Evolutionary conservation across 2,888 invertebrate species (phyloP).

Genomic region (Cerastis rubricosa): DNA sequence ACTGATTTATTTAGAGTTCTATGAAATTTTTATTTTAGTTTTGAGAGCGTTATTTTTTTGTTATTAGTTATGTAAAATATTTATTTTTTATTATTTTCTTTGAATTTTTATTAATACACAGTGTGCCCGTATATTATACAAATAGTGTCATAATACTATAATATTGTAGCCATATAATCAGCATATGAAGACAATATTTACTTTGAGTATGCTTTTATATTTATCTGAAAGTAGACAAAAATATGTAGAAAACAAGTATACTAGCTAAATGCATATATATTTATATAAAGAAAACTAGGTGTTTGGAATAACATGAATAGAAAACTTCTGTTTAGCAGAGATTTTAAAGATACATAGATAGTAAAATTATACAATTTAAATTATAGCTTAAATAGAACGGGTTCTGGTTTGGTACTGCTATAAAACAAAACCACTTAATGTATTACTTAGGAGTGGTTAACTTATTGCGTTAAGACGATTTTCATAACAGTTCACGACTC

Average conservation of each 20-base stretch:
- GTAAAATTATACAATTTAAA: conserved; percentile 41
- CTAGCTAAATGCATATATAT: conserved; percentile 82
- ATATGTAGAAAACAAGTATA: conserved; percentile 83
- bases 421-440: conserved; percentile 47
- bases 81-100: conserved; percentile 74
- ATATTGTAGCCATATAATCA: conserved; percentile 85
- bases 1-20: conserved; percentile 83
- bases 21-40: conserved; percentile 75
- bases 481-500: conserved; percentile 68
- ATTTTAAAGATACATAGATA: conserved; percentile 59
- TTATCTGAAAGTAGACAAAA: conserved; percentile 84
- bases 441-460: conserved; percentile 54
- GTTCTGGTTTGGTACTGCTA: conserved; percentile 44
- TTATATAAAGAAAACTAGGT: conserved; percentile 67
- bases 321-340: conserved; percentile 62
- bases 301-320: conserved; percentile 56
- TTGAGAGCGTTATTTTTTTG: conserved; percentile 83
- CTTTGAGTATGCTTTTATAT: conserved; percentile 88
- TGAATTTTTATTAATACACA: conserved; percentile 81
- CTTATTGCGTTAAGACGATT: conserved; percentile 51
- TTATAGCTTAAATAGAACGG: conserved; percentile 57
- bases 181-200: conserved; percentile 85
- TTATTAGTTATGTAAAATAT: conserved; percentile 82
- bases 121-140: conserved; percentile 87
- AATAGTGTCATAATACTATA: conserved; percentile 84